Evolutionary conservation across 2,113 vertebrate species (phyloP).

Genomic region (Arizona elegans): DNA sequence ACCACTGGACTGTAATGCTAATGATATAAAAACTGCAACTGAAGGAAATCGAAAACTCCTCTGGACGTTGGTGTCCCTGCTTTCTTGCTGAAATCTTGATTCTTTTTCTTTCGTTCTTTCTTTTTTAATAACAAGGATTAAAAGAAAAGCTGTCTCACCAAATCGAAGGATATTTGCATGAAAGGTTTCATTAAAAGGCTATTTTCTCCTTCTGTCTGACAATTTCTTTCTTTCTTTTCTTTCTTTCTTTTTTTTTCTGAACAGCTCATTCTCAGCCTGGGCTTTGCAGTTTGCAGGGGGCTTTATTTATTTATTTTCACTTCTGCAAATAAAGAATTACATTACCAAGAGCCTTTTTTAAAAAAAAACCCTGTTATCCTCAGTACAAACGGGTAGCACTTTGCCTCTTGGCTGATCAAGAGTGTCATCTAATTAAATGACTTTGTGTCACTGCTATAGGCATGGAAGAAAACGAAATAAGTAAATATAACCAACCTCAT

Average conservation of each 20-base stretch:
- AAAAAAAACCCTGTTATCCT: slow-evolving; percentile 43
- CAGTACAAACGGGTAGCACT: slow-evolving; percentile 52
- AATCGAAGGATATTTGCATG: slow-evolving; percentile 16
- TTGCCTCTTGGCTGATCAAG: slow-evolving; percentile 53
- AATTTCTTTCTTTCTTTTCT: not conserved
- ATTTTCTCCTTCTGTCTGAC: slow-evolving; percentile 20
- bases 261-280: slow-evolving; percentile 12
- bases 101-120: not conserved
- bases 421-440: slow-evolving; percentile 53
- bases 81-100: not conserved
- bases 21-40: not conserved
- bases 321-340: slow-evolving; percentile 47
- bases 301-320: slow-evolving; percentile 47
- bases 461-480: slow-evolving; percentile 48
- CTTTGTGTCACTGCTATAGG: slow-evolving; percentile 42
- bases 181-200: slow-evolving; percentile 7
- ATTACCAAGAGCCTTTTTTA: slow-evolving; percentile 23
- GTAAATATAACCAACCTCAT: slow-evolving; percentile 34
- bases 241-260: not conserved
- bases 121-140: not conserved
- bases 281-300: slow-evolving; percentile 26
- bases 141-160: not conserved
- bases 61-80: not conserved
- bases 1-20: not conserved
- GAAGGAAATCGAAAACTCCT: not conserved